phyloP scores from a whole-genome alignment of 2,888 invertebrate genomes.

The Nebria salina region DNA sequence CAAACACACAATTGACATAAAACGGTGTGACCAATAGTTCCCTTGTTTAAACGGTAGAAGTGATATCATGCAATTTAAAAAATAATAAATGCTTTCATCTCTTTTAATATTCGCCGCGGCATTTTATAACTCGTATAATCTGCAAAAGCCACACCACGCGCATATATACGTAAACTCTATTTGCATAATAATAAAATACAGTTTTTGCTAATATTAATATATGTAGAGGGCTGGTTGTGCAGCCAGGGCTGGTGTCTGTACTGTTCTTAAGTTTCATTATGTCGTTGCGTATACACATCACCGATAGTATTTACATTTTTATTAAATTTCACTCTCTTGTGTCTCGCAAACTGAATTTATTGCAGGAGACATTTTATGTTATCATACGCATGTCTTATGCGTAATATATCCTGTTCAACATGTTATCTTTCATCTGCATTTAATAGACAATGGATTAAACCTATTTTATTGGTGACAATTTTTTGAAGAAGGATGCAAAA shows the following conservation, averaged over 20 bases:
- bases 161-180: slow-evolving; percentile 15
- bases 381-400: not conserved
- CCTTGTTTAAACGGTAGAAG: not conserved
- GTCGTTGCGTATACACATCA: slow-evolving; percentile 2
- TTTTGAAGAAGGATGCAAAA: no score
- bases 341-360: not conserved
- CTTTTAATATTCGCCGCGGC: slow-evolving; percentile 43
- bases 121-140: slow-evolving; percentile 44
- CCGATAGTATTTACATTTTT: slow-evolving; percentile 47
- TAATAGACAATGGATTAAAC: no score
- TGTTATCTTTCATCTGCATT: no score
- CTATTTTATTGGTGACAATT: no score
- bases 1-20: no score
- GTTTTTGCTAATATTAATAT: slow-evolving; percentile 47
- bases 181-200: slow-evolving; percentile 47
- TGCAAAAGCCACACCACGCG: slow-evolving; percentile 9
- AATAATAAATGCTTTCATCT: slow-evolving; percentile 45
- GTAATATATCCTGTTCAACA: no score
- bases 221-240: slow-evolving; percentile 25
- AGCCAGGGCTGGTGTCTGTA: not conserved
- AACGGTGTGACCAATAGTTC: not conserved
- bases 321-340: slow-evolving; percentile 32
- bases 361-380: not conserved
- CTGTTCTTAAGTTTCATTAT: slow-evolving; percentile 27
- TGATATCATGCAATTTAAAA: not conserved